A percentile compares a stretch with the other conserved stretches of the same genome.
Conservation (phyloP, 2,797 vertebrate genomes). For the Tapirus indicus region DNA sequence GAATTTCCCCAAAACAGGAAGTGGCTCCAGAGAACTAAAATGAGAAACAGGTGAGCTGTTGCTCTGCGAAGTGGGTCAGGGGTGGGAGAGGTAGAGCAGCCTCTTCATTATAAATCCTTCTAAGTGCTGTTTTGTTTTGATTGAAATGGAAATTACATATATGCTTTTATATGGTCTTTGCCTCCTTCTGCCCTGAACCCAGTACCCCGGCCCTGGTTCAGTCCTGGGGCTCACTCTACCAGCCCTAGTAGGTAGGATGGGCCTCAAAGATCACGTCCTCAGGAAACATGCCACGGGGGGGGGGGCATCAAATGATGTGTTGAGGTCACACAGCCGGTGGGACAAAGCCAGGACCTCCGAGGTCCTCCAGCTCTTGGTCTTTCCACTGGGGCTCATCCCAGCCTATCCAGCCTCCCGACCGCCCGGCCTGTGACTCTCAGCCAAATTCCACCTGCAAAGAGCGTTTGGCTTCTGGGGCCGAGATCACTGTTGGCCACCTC, state of each 20-base stretch:
- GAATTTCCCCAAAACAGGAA: neutral
- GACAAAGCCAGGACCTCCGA: neutral
- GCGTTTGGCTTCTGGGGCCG: neutral
- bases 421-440: neutral
- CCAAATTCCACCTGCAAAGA: neutral
- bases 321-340: neutral
- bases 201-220: neutral
- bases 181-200: neutral
- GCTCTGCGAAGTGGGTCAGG: neutral
- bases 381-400: neutral
- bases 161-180: neutral
- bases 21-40: neutral
- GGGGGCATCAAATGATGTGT: neutral
- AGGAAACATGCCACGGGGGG: neutral
- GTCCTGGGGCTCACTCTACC: neutral
- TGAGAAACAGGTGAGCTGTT: neutral
- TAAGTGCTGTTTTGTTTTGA: neutral
- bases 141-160: neutral
- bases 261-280: neutral
- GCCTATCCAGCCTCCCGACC: no score
- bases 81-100: neutral
- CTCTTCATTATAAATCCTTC: neutral
- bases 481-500: neutral
- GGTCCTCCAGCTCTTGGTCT: neutral
- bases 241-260: neutral